phyloP scores from a whole-genome alignment of 2,113 vertebrate species.

The Eupsittula cactorum region DNA sequence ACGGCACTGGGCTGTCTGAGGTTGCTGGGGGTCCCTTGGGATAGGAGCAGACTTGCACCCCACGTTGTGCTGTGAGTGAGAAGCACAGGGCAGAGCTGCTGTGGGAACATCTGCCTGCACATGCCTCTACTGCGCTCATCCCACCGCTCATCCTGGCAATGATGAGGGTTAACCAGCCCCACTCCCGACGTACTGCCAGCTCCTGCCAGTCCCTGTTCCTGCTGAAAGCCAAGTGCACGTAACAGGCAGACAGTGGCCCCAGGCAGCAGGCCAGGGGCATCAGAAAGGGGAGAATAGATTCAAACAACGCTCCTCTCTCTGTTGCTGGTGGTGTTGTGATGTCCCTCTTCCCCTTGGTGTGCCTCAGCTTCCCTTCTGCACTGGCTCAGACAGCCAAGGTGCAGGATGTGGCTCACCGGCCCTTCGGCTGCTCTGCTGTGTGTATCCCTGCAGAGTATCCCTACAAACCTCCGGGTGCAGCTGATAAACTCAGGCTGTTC shows the following conservation, averaged over 20 bases:
- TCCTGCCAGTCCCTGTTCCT: not conserved
- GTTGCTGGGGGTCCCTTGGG: not conserved
- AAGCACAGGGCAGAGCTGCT: not conserved
- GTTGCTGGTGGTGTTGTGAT: not conserved
- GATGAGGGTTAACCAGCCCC: not conserved
- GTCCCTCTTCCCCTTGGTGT: not conserved
- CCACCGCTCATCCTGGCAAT: not conserved
- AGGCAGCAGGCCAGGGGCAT: not conserved
- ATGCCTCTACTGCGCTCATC: rapidly evolving
- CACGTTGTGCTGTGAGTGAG: rapidly evolving
- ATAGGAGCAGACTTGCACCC: not conserved
- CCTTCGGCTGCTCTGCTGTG: not conserved
- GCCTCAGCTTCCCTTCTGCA: not conserved
- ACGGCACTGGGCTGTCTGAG: not conserved
- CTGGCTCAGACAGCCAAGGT: not conserved
- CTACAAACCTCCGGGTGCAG: not conserved
- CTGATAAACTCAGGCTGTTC: slow-evolving; percentile 19
- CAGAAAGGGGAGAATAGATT: rapidly evolving
- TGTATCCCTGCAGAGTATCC: not conserved
- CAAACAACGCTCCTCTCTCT: not conserved
- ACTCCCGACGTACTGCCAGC: rapidly evolving
- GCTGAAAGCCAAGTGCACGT: rapidly evolving
- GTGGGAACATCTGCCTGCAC: not conserved
- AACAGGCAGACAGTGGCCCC: not conserved
- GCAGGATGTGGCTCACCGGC: not conserved